Evolutionary conservation across 2,797 vertebrate species (phyloP), one percentile per base, ranked within the genome.

Genomic region (Xerus rutilus): DNA sequence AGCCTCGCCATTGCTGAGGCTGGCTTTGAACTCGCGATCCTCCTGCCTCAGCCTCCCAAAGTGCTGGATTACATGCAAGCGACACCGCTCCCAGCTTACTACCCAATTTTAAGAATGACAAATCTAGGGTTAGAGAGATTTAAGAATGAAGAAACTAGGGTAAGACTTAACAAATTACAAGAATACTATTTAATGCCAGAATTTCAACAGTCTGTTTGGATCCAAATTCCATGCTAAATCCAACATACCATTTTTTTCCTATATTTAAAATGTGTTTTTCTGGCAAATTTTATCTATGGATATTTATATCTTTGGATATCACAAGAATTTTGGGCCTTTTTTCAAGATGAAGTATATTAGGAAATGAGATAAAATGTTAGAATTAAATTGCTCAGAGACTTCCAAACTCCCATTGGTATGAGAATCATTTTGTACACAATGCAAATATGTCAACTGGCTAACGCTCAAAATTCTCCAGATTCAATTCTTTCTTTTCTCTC

Each of bases 381-480:
- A 92, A 95, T 88, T 90, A 97, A 97, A 97, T 94, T 93, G 86
- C 93, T 94, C 78, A 43, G 94, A 97, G 95, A 89, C 45, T 45
- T 73, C 52, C 76, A 97, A 84, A 89, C 67, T 72, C 96, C 79
- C 90, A 95, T 25, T 92, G 89, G 94, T 93, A 86, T 94, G 69
- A 70, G 97, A 94, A 97, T 97, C 65, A 52, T 96, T 93, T 94
- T 67, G 21, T 14, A 86, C 82, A 93, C 82, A 93, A 86, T 70
- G 94, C 49, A 96, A 97, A 95, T 93, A 93, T 95, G 97, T 96
- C 95, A 98, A 95, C 90, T 92, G 95, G 86, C 81, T 78, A 90
- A 67, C 11, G 28, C 49, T 93, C 86, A 79, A 86, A 8, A 28
- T 91, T 96, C 96, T 85, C 52, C 69, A 89, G 81, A 92, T 86